Percentiles rank a stretch among this genome's conserved stretches.
phyloP scores from a whole-genome alignment of 2,888 invertebrate genomes.

The Drosophila putrida region DNA sequence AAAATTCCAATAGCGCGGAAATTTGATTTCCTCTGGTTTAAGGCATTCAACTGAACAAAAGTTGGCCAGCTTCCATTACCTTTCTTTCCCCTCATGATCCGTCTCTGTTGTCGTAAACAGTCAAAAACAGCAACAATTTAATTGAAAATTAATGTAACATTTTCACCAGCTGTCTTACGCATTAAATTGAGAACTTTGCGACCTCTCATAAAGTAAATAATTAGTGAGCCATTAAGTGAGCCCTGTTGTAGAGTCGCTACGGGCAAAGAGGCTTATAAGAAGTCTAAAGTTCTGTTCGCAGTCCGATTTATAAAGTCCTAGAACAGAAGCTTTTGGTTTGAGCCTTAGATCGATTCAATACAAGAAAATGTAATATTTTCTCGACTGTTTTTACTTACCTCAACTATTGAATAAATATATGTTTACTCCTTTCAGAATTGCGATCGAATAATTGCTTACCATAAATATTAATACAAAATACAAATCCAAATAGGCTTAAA shows the following conservation, averaged over 20 bases:
- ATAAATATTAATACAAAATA: neutral
- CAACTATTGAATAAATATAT: too few species aligned
- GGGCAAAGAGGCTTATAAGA: neutral
- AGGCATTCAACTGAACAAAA: constrained; percentile 30
- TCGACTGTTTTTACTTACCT: too few species aligned
- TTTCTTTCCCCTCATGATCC: neutral
- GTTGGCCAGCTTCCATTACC: constrained; percentile 7
- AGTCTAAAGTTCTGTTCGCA: too few species aligned
- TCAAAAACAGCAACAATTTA: constrained; percentile 32
- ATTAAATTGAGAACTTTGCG: constrained; percentile 33
- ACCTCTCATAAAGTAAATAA: constrained; percentile 28
- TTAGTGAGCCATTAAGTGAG: constrained; percentile 24
- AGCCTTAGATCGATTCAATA: too few species aligned
- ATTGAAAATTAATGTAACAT: constrained; percentile 45
- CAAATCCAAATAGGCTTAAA: neutral
- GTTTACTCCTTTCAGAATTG: neutral
- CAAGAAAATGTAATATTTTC: too few species aligned
- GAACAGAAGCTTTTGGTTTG: too few species aligned
- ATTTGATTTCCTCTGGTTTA: constrained; percentile 28
- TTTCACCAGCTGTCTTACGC: constrained; percentile 36
- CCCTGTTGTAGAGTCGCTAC: neutral
- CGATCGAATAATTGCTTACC: neutral
- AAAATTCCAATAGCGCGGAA: constrained; percentile 16
- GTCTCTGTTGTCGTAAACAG: constrained; percentile 14
- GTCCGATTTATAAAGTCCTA: too few species aligned